Percentiles rank a stretch among this genome's conserved stretches.
Evolutionary conservation across 2,113 vertebrate genomes (phyloP).

Genomic region (Atrichornis clamosus): DNA sequence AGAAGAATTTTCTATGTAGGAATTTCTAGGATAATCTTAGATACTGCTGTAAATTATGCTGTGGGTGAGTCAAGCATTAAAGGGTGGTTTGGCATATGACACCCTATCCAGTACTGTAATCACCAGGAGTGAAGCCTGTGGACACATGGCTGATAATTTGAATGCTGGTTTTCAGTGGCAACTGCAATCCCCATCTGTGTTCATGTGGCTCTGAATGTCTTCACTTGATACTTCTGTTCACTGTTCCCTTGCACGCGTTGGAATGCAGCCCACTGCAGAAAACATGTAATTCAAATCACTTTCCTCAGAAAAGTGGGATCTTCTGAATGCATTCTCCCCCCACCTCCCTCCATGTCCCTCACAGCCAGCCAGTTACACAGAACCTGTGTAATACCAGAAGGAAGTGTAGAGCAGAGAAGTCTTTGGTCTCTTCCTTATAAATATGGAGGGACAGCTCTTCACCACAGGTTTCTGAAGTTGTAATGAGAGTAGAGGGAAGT

Average conservation of each 20-base stretch:
- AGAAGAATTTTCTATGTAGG: neutral
- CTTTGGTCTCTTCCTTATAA: neutral
- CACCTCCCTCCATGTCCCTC: neutral
- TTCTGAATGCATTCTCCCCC: neutral
- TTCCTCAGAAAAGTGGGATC: neutral
- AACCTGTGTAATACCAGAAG: neutral
- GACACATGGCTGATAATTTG: conserved; percentile 31
- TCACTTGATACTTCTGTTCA: conserved; percentile 32
- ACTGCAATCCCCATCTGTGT: conserved; percentile 35
- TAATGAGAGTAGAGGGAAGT: neutral
- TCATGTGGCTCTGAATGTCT: conserved; percentile 24
- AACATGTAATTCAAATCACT: conserved; percentile 31
- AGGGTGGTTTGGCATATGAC: neutral
- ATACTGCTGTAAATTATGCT: neutral
- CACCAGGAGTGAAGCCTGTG: neutral
- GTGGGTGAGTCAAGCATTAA: neutral
- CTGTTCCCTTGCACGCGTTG: neutral
- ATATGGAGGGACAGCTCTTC: neutral
- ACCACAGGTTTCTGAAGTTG: neutral
- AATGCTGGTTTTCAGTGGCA: conserved; percentile 40
- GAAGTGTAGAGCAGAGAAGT: neutral
- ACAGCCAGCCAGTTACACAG: neutral
- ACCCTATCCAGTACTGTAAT: neutral
- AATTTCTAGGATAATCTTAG: neutral
- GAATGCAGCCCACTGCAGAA: conserved; percentile 54